Evolutionary conservation across 2,113 vertebrate genomes (phyloP).

Genomic region (Bambusicola thoracicus): DNA sequence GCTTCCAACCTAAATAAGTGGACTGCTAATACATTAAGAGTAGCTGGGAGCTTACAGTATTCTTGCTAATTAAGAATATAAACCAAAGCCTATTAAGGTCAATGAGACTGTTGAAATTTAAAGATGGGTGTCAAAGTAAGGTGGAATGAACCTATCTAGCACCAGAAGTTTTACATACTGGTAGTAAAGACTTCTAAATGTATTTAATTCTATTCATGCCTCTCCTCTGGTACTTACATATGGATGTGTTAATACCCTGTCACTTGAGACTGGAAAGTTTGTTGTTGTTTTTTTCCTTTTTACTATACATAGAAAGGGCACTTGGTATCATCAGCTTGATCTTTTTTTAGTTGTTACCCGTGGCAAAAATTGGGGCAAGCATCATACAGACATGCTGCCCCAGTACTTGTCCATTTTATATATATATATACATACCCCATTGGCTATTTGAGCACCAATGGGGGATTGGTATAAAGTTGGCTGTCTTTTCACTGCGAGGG

Average conservation of each 20-base stretch:
- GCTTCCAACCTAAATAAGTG: conserved; percentile 38
- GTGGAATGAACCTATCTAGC: background rate
- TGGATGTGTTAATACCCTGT: conserved; percentile 10
- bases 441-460: background rate
- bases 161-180: conserved; percentile 7
- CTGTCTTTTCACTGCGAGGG: background rate
- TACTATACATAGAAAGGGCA: background rate
- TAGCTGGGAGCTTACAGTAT: conserved; percentile 42
- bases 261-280: conserved; percentile 23
- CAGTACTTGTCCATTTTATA: background rate
- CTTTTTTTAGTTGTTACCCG: background rate
- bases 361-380: background rate
- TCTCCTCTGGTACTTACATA: background rate
- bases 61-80: conserved; percentile 39
- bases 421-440: background rate
- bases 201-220: conserved; percentile 26
- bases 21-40: conserved; percentile 11
- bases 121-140: background rate
- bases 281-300: conserved; percentile 11
- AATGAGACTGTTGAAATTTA: conserved; percentile 36
- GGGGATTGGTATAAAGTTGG: background rate
- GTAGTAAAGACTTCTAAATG: conserved; percentile 19
- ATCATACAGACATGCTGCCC: background rate
- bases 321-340: background rate
- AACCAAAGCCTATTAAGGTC: conserved; percentile 28